Evolutionary conservation across 1,140 invertebrate species (phyloP).

Genomic region (Cephus cinctus): DNA sequence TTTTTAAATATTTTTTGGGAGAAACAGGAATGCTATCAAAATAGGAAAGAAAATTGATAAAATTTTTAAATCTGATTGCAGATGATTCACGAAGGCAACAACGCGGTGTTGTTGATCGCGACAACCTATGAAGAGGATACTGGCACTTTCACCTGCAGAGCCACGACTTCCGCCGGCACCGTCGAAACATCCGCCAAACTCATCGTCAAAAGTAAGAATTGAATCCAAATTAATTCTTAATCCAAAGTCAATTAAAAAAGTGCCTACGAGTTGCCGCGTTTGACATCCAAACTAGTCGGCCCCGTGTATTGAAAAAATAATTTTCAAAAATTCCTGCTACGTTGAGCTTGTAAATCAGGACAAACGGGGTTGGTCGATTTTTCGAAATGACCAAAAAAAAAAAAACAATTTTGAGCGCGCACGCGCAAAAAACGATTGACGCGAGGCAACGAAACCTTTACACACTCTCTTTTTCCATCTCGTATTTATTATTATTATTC

Average conservation of each 20-base stretch:
- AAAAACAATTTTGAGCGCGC: slow-evolving; percentile 1
- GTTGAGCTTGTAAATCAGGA: too few relatives aligned
- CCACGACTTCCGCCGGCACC: slow-evolving; percentile 86
- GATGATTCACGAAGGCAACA: slow-evolving; percentile 91
- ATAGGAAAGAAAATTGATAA: neutral
- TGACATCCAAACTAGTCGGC: too few relatives aligned
- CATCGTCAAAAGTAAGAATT: slow-evolving; percentile 97
- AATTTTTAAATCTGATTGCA: slow-evolving; percentile 49
- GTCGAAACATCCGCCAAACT: slow-evolving; percentile 90
- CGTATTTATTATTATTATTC: slow-evolving; percentile 15
- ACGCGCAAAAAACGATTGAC: too few relatives aligned
- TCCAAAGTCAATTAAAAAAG: slow-evolving; percentile 14
- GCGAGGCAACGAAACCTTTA: too few relatives aligned
- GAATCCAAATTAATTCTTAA: slow-evolving; percentile 48
- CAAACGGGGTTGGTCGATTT: too few relatives aligned
- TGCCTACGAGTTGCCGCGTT: slow-evolving; percentile 2
- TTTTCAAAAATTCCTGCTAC: too few relatives aligned
- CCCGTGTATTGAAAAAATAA: too few relatives aligned
- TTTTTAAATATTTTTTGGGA: slow-evolving; percentile 1
- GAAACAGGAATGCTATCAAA: too few relatives aligned
- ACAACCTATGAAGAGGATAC: slow-evolving; percentile 93
- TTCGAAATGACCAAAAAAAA: slow-evolving; percentile 3
- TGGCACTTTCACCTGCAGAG: slow-evolving; percentile 87
- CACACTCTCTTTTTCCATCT: too few relatives aligned
- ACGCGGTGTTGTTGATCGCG: slow-evolving; percentile 85